phyloP scores from a whole-genome alignment of 2,888 invertebrate genomes.

The Ormyrus rosae region DNA sequence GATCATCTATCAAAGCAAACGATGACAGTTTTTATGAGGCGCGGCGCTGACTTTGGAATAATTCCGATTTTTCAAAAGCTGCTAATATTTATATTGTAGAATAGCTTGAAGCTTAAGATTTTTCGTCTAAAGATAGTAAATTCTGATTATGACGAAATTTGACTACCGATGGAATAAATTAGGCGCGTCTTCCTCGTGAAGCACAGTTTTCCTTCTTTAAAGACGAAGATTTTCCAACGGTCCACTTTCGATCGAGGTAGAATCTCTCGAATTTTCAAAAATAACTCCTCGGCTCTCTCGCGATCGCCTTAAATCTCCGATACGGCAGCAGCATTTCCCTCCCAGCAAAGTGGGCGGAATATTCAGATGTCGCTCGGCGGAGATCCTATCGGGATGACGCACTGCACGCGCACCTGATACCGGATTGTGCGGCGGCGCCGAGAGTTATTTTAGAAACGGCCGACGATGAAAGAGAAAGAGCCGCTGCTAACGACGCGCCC shows the following conservation, averaged over 20 bases:
- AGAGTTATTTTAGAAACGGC: slow-evolving; percentile 69
- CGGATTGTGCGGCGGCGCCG: slow-evolving; percentile 59
- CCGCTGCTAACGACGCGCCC: slow-evolving; percentile 12
- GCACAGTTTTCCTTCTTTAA: too few species aligned
- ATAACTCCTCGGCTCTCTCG: background rate
- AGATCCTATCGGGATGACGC: slow-evolving; percentile 75
- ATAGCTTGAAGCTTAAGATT: too few species aligned
- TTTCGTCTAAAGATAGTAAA: too few species aligned
- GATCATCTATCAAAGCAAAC: too few species aligned
- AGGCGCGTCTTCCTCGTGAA: too few species aligned
- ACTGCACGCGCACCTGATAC: slow-evolving; percentile 74
- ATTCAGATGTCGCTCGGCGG: slow-evolving; percentile 62
- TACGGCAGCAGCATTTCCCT: too few species aligned
- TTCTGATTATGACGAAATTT: too few species aligned
- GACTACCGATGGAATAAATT: too few species aligned
- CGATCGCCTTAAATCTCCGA: background rate
- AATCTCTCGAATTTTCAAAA: too few species aligned
- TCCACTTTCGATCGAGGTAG: too few species aligned
- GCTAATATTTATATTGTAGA: too few species aligned
- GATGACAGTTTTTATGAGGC: background rate
- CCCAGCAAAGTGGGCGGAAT: slow-evolving; percentile 69
- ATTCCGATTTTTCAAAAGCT: background rate
- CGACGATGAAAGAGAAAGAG: slow-evolving; percentile 51
- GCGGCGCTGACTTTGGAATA: background rate
- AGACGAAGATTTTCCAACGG: too few species aligned